These are phyloP conservation scores for Stylophora pistillata DNA, from an alignment of 64 coral and sea anemone genomes.

Conservation along the genomic window DNA sequence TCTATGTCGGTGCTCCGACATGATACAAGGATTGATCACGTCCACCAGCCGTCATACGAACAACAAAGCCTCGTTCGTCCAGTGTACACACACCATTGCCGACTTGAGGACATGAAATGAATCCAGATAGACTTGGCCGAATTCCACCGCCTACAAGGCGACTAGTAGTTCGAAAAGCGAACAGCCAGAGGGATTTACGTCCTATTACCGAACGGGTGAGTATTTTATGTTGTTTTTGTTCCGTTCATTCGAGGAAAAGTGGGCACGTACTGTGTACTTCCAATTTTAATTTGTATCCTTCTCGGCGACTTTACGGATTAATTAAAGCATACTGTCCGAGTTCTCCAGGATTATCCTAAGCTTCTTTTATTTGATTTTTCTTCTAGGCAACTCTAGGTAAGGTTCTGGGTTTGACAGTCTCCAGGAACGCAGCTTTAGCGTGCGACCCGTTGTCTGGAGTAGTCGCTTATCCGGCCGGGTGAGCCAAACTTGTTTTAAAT, in stretches of 20 bases:
- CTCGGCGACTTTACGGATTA: neutral
- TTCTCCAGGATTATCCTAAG: neutral
- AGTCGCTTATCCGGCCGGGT: constrained; percentile 94
- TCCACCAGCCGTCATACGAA: neutral
- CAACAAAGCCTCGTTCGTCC: neutral
- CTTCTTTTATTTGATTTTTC: constrained; percentile 33
- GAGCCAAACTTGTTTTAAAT: neutral
- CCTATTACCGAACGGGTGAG: constrained; percentile 91
- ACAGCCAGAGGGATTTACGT: constrained; percentile 92
- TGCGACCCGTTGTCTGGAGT: constrained; percentile 83
- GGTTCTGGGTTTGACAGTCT: constrained; percentile 86
- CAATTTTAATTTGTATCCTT: neutral
- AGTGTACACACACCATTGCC: neutral
- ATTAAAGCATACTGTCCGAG: neutral
- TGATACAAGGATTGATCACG: neutral
- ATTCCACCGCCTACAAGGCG: constrained; percentile 87
- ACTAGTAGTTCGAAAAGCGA: constrained; percentile 93
- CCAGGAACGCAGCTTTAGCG: constrained; percentile 76
- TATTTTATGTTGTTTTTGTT: neutral
- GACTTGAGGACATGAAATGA: neutral
- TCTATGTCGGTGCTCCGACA: too few species aligned
- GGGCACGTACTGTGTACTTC: neutral
- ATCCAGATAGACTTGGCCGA: constrained; percentile 37
- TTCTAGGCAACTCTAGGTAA: constrained; percentile 87
- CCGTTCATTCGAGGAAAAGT: neutral